Evolutionary conservation across 2,113 vertebrate genomes (phyloP).

Genomic region (Chaenocephalus aceratus): DNA sequence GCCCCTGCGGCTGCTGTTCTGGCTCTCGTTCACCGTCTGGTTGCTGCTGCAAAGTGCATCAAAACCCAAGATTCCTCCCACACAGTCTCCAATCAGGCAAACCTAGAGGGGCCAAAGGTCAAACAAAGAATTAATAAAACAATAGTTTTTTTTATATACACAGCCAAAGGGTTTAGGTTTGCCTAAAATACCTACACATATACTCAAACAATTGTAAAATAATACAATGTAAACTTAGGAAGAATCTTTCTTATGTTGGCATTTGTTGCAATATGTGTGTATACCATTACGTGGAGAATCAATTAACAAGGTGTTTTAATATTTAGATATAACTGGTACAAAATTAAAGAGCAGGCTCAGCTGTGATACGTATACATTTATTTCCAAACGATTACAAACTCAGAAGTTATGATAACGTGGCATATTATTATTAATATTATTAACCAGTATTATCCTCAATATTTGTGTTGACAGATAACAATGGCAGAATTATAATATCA

Average conservation of each 20-base stretch:
- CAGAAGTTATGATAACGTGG: background rate
- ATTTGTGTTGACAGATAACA: too few species aligned
- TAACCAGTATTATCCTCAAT: too few species aligned
- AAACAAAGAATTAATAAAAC: background rate
- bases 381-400: background rate
- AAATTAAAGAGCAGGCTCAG: background rate
- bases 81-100: conserved; percentile 95
- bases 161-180: background rate
- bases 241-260: background rate
- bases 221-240: background rate
- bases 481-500: too few species aligned
- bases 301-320: background rate
- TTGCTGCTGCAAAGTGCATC: conserved; percentile 95
- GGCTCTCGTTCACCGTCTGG: conserved; percentile 91
- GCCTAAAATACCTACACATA: background rate
- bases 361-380: background rate
- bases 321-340: background rate
- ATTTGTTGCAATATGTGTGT: background rate
- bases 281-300: background rate
- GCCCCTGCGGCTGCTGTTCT: conserved; percentile 94
- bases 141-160: background rate
- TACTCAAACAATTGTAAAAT: background rate
- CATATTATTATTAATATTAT: background rate
- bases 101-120: conserved; percentile 82
- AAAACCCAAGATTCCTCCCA: conserved; percentile 96